These are phyloP conservation scores for Jordanella pulchra DNA, from an alignment of 2,797 vertebrate species.

Conservation along the genomic window DNA sequence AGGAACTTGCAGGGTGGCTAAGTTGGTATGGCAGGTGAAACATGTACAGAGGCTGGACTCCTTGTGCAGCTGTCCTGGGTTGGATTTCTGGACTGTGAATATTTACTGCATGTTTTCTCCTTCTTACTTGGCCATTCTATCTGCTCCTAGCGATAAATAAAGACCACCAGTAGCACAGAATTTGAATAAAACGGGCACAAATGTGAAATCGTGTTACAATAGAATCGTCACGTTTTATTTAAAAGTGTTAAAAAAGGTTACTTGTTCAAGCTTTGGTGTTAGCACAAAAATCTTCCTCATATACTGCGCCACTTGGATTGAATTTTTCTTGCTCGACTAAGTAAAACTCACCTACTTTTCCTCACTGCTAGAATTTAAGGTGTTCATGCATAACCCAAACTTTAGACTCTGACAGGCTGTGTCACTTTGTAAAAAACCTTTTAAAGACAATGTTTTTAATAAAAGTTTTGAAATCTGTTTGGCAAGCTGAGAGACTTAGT, in stretches of 20 bases:
- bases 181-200: not conserved
- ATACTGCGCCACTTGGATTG: constrained; percentile 1
- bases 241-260: not conserved
- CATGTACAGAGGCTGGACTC: too few species aligned
- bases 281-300: not conserved
- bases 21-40: too few species aligned
- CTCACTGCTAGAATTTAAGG: constrained; percentile 10
- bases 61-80: too few species aligned
- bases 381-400: constrained; percentile 9
- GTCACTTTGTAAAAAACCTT: constrained; percentile 8
- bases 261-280: not conserved
- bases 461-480: constrained; percentile 20
- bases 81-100: not conserved
- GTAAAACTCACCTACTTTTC: constrained; percentile 8
- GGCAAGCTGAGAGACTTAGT: constrained; percentile 19
- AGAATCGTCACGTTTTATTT: not conserved
- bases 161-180: not conserved
- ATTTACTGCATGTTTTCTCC: not conserved
- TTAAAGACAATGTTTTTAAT: constrained; percentile 24
- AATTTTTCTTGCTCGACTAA: constrained; percentile 13
- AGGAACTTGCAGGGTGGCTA: too few species aligned
- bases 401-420: not conserved
- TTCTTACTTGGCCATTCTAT: not conserved
- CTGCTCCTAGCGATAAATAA: not conserved
- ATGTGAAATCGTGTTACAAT: not conserved